Evolutionary conservation across 2,797 vertebrate genomes (phyloP), one percentile per base, ranked within the genome.

Genomic region (Argya squamiceps): DNA sequence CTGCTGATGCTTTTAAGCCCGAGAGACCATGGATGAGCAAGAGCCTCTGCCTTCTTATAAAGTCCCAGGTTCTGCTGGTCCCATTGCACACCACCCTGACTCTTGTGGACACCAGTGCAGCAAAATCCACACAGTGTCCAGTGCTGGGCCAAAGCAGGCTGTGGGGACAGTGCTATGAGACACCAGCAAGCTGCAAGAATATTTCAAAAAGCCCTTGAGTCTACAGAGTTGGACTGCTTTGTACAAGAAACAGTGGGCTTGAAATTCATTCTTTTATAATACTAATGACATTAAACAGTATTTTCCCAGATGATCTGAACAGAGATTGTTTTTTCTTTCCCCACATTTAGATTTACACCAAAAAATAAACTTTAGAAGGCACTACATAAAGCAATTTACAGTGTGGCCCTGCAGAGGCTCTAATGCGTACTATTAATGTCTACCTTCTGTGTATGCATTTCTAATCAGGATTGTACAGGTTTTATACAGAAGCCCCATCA

Each of bases 51-150:
- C 8, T 68, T 12, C 4, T 9, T 41, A 7, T 7, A 37, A 65
- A 43, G 12, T 56, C 6, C 6, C 1, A 1, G 26, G 15, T 24
- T 68, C 84, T 91, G 13, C 12, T 59, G 22, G 22, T 70, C 11
- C 14, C 6, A 10, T 1, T 32, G 58, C 44, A 46, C 30, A 68
- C 4, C 19, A 68, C 4, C 17, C 24, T 0, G 0, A 11, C 20
- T 56, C 37, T 75, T 59, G 20, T 63, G 34, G 60, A 15, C 30
- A 52, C 8, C 7, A 43, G 4, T 0, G 4, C 30, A 64, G 36
- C 5, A 89, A 75, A 89, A 78, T 46, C 3, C 41, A 43, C 2
- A 11, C 0, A 20, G 59, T 0, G 0, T 21, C 16, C 37, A 62
- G 43, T 34, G 23, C 37, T 5, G 1, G 53, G 11, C 37, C 50